phyloP scores from a whole-genome alignment of 2,113 vertebrate genomes.

The Actenoides lindsayi region DNA sequence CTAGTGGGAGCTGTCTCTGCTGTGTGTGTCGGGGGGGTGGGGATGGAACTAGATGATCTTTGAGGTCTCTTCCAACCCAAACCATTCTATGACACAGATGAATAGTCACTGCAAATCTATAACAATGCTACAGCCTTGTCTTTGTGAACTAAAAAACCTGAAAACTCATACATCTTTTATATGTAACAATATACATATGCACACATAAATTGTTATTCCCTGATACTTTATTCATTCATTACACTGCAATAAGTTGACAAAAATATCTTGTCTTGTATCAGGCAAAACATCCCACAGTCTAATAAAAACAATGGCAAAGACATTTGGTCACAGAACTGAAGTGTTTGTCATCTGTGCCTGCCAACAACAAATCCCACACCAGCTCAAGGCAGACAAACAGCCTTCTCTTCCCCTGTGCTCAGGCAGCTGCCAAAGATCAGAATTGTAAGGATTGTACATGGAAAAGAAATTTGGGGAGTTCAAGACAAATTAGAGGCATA shows the following conservation, averaged over 20 bases:
- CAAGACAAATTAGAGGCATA: conserved; percentile 35
- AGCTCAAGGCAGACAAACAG: conserved; percentile 42
- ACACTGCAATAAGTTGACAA: background rate
- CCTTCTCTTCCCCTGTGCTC: background rate
- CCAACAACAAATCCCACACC: conserved; percentile 56
- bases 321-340: background rate
- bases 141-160: rapidly evolving
- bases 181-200: background rate
- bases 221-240: background rate
- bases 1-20: too few relatives aligned
- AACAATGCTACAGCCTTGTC: background rate
- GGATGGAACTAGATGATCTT: too few relatives aligned
- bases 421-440: conserved; percentile 45
- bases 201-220: background rate
- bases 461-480: background rate
- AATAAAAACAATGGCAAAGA: conserved; percentile 54
- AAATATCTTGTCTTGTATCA: background rate
- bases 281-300: conserved; percentile 24
- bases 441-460: background rate
- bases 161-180: background rate
- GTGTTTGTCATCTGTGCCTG: conserved; percentile 42
- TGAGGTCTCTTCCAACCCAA: too few relatives aligned
- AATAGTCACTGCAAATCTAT: background rate
- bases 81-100: background rate
- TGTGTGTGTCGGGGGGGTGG: too few relatives aligned